Evolutionary conservation across 1,140 invertebrate genomes (phyloP).

Genomic region (Nasonia vitripennis): DNA sequence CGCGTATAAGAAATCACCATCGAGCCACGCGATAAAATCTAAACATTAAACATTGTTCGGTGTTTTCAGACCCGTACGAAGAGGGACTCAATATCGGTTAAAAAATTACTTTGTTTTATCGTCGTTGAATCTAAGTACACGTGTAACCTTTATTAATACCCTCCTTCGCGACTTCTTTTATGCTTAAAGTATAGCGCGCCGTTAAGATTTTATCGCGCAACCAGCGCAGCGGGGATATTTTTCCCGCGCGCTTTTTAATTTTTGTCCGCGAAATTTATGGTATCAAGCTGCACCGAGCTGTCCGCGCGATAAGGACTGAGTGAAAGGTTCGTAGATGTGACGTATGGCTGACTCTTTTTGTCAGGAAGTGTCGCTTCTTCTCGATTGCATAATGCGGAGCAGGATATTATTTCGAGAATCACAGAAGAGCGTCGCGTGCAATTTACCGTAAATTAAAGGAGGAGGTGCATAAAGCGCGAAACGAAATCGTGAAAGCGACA

Average conservation of each 20-base stretch:
- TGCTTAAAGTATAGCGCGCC: neutral
- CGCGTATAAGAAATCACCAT: neutral
- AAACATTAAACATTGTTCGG: neutral
- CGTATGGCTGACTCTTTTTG: neutral
- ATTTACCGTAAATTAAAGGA: neutral
- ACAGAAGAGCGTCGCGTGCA: neutral
- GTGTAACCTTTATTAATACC: constrained; percentile 25
- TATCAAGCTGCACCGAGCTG: neutral
- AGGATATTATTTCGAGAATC: no score
- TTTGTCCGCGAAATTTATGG: constrained; percentile 7
- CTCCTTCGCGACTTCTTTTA: constrained; percentile 8
- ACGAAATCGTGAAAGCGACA: neutral
- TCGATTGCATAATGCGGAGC: no score
- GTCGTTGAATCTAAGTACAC: neutral
- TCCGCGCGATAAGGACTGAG: neutral
- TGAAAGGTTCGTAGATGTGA: neutral
- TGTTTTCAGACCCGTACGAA: neutral
- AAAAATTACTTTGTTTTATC: constrained; percentile 33
- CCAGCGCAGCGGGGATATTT: neutral
- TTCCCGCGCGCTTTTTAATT: constrained; percentile 1
- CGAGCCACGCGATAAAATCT: neutral
- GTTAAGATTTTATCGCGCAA: constrained; percentile 19
- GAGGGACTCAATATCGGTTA: neutral
- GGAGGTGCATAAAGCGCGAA: neutral
- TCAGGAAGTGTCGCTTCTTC: no score